These are phyloP conservation scores for Apamea sordens DNA, from an alignment of 2,888 invertebrate genomes.

Conservation along the genomic window DNA sequence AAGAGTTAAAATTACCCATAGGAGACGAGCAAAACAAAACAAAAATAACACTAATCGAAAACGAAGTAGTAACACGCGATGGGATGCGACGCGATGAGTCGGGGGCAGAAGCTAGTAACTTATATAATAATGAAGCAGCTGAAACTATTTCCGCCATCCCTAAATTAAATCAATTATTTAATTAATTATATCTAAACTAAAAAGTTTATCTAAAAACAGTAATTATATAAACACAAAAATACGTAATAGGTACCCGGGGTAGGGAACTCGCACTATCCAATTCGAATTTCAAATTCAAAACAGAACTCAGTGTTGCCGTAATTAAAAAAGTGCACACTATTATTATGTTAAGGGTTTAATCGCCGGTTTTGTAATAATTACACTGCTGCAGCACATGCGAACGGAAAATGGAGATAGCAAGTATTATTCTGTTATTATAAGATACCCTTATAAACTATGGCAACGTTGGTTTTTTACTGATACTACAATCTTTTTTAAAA, in stretches of 20 bases:
- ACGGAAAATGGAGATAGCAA: conserved; percentile 72
- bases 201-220: conserved; percentile 30
- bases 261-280: conserved; percentile 48
- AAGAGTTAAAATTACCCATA: too few relatives aligned
- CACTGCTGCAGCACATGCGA: conserved; percentile 62
- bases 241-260: conserved; percentile 13
- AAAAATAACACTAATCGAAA: too few relatives aligned
- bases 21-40: too few relatives aligned
- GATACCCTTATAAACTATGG: conserved; percentile 34
- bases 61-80: too few relatives aligned
- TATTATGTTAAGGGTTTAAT: conserved; percentile 79
- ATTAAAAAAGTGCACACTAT: conserved; percentile 83
- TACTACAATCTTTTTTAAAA: too few relatives aligned
- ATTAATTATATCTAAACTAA: conserved; percentile 21
- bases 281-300: conserved; percentile 67
- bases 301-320: conserved; percentile 69
- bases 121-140: conserved; percentile 30
- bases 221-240: conserved; percentile 48
- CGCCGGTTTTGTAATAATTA: conserved; percentile 77
- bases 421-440: conserved; percentile 63
- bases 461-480: conserved; percentile 21
- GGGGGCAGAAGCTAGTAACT: too few relatives aligned
- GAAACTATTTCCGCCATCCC: not conserved
- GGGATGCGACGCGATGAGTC: too few relatives aligned
- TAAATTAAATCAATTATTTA: conserved; percentile 19